These are phyloP conservation scores for Sporophila hypoxantha DNA, from an alignment of 2,113 vertebrate species.

Conservation along the genomic window DNA sequence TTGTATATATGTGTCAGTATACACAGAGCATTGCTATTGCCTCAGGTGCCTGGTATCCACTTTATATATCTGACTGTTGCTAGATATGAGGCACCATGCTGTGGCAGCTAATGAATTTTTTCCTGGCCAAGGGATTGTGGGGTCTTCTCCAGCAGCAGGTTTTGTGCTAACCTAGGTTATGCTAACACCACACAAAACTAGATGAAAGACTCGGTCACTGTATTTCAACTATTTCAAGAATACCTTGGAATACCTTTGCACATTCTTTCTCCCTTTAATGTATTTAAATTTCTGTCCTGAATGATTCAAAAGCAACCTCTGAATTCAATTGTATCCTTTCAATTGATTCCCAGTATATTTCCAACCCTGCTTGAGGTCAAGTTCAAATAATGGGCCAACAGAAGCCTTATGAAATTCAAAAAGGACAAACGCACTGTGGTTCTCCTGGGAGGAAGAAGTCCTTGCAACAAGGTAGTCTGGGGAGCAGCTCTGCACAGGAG, in stretches of 20 bases:
- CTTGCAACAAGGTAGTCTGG: not conserved
- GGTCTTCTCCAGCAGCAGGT: not conserved
- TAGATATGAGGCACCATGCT: not conserved
- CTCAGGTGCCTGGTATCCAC: not conserved
- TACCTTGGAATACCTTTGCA: not conserved
- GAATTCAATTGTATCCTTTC: slow-evolving; percentile 14
- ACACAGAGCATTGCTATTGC: not conserved
- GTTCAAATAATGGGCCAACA: not conserved
- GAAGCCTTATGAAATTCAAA: slow-evolving; percentile 4
- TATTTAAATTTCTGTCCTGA: slow-evolving; percentile 37
- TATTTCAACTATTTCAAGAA: slow-evolving; percentile 8
- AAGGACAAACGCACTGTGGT: not conserved
- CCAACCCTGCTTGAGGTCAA: slow-evolving; percentile 7
- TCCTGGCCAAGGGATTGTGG: not conserved
- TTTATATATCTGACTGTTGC: not conserved
- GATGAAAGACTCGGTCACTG: not conserved
- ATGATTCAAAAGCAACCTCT: slow-evolving; percentile 26
- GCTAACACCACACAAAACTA: not conserved
- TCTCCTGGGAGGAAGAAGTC: not conserved
- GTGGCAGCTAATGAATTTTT: not conserved
- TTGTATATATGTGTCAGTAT: not conserved
- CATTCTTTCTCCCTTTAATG: not conserved
- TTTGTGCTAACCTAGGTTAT: not conserved
- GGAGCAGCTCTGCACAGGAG: not conserved
- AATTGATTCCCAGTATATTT: not conserved